A percentile compares a stretch with the other conserved stretches of the same genome.
These are phyloP conservation scores for Pseudococcus longispinus DNA, from an alignment of 2,888 invertebrate species.

Conservation along the genomic window DNA sequence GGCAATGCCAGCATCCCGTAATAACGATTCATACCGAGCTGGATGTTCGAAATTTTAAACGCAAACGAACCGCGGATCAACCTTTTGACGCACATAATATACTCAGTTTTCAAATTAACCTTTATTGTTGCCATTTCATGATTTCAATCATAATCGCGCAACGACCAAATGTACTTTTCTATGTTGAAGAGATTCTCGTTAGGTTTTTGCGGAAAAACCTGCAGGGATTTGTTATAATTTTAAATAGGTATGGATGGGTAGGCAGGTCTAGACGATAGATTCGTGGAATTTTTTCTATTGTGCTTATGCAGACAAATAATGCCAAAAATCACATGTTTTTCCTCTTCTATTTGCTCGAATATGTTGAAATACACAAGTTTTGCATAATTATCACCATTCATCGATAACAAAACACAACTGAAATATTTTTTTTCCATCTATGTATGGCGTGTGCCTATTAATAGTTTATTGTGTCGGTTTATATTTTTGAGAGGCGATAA, in stretches of 20 bases:
- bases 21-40: background rate
- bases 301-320: no score
- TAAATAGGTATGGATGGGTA: background rate
- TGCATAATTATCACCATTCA: no score
- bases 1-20: background rate
- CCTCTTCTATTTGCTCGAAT: no score
- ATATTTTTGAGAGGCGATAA: background rate
- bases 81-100: background rate
- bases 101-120: background rate
- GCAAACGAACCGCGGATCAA: constrained; percentile 2
- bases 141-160: background rate
- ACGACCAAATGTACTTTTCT: background rate
- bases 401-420: no score
- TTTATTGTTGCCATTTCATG: constrained; percentile 2
- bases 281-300: no score
- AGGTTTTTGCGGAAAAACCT: background rate
- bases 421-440: no score
- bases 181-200: background rate
- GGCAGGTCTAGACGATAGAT: no score
- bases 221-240: background rate
- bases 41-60: background rate
- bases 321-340: no score
- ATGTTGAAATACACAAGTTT: no score
- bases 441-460: no score
- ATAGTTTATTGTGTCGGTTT: background rate